These are phyloP conservation scores for Eupithecia vulgata DNA, from an alignment of 2,888 invertebrate species.

Conservation along the genomic window DNA sequence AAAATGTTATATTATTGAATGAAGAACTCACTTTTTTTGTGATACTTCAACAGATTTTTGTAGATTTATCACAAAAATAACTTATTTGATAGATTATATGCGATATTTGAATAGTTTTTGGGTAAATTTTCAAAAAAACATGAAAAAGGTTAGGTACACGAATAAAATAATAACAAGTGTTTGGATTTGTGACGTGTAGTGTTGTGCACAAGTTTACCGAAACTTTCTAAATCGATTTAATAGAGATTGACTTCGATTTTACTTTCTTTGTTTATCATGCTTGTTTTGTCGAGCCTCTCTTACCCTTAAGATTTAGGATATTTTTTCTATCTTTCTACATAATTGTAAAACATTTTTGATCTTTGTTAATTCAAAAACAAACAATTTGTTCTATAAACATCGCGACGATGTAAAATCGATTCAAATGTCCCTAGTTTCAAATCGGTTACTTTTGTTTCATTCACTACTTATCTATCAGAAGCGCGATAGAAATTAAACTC, in stretches of 20 bases:
- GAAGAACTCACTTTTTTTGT: conserved; percentile 66
- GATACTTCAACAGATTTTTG: conserved; percentile 48
- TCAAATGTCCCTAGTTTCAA: neutral
- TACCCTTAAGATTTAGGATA: neutral
- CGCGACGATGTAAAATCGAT: neutral
- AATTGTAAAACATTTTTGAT: neutral
- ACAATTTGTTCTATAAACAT: neutral
- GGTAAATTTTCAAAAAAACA: conserved; percentile 71
- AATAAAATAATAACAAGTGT: conserved; percentile 79
- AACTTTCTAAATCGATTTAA: neutral
- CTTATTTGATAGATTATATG: conserved; percentile 54
- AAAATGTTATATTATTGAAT: conserved; percentile 62
- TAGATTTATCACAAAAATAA: conserved; percentile 46
- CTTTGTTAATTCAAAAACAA: neutral
- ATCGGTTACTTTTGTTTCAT: neutral
- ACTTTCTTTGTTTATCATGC: neutral
- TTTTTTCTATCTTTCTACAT: neutral
- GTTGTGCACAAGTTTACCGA: neutral
- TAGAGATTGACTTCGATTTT: neutral
- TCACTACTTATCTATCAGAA: neutral
- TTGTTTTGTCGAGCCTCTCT: neutral
- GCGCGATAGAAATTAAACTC: neutral
- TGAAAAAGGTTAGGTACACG: conserved; percentile 71
- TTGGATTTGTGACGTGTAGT: conserved; percentile 42
- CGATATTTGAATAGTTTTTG: conserved; percentile 59